Conservation (phyloP, 1,140 invertebrate species). For the Argopecten irradians region DNA sequence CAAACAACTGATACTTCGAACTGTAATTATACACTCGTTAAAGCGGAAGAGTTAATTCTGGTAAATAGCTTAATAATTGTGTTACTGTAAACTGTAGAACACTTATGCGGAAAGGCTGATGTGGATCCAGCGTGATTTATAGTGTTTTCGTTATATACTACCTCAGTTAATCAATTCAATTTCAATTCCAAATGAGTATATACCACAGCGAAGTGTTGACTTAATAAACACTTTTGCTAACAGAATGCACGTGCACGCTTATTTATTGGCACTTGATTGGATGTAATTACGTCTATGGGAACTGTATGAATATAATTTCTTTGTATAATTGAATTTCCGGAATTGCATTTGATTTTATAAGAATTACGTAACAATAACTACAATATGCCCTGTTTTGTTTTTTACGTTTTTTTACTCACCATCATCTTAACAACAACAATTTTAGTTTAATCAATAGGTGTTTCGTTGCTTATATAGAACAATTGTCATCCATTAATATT, state of each 20-base stretch:
- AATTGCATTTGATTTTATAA: not conserved
- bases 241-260: not conserved
- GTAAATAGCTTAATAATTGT: not conserved
- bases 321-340: not conserved
- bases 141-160: not conserved
- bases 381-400: not conserved
- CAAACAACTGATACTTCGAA: not conserved
- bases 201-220: not conserved
- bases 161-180: not conserved
- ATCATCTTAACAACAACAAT: too few relatives aligned
- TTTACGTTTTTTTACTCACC: too few relatives aligned
- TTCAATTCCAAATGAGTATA: not conserved
- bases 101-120: not conserved
- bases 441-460: too few relatives aligned
- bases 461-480: too few relatives aligned
- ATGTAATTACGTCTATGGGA: not conserved
- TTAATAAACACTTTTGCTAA: not conserved
- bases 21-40: not conserved
- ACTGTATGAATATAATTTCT: not conserved
- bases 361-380: not conserved
- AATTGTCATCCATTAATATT: too few relatives aligned
- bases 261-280: slow-evolving; percentile 4
- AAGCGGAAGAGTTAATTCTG: not conserved
- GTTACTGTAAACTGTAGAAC: not conserved
- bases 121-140: not conserved